Evolutionary conservation across 2,797 vertebrate genomes (phyloP), one percentile per base, ranked within the genome.

Genomic region (Enteromius viviparus): DNA sequence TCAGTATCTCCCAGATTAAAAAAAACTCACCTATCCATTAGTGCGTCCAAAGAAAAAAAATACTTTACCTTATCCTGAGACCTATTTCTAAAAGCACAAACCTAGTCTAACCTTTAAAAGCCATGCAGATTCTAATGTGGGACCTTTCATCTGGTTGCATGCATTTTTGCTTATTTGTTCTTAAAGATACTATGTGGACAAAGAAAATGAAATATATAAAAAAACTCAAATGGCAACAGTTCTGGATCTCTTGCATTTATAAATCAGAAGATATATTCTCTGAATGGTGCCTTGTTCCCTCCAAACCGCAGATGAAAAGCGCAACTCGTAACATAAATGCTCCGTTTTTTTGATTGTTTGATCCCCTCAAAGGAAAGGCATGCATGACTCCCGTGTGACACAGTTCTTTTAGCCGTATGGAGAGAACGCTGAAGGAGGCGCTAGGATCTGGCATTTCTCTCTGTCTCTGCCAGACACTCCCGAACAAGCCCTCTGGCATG

Each of bases 391-490:
- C 88, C 80, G 47, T 78, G 84, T 85, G 62, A 86, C 62, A 80
- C 68, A 81, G 79, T 81, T 69, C 79, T 78, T 84, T 85, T 81
- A 84, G 80, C 71, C 76, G 74, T 85, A 81, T 71, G 85, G 82
- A 90, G 87, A 88, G 80, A 81, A 89, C 32, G 79, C 71, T 75
- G 76, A 82, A 29, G 85, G 72, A 4, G 40, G 45, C 75, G 92
- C 92, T 99, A 99, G 91, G 97, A 99, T 84, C 97, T 94, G 1
- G 98, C 98, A 0, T 99, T 99, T 32, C 98, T 94, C 85, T 99
- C 98, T 40, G 98, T 99, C 91, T 99, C 97, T 0, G 97, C 97
- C 95, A 99, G 90, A 91, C 98, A 99, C 81, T 99, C 98, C n/a
- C 97, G 96, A 78, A 99, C 98, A 90, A 99, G 91, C 58, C 97